Percentiles rank a stretch among this genome's conserved stretches.
These are phyloP conservation scores for Deroplatys truncata DNA, from an alignment of 2,888 invertebrate species.

Conservation along the genomic window DNA sequence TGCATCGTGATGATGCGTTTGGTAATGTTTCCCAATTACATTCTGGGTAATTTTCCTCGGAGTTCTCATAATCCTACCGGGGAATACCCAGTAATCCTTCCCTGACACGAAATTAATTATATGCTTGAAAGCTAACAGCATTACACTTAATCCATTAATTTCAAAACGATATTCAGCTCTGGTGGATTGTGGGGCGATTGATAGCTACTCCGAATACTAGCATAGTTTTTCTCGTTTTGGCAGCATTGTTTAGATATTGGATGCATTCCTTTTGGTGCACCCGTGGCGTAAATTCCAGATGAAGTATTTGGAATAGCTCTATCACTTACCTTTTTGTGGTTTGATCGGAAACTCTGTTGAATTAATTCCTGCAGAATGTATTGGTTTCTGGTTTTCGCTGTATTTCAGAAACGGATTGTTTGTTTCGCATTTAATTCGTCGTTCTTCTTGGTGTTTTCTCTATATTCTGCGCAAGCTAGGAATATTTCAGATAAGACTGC, in stretches of 20 bases:
- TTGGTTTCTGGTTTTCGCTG: background rate
- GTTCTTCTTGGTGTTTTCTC: too few relatives aligned
- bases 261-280: background rate
- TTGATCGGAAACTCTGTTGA: background rate
- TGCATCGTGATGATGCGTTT: background rate
- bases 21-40: background rate
- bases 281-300: background rate
- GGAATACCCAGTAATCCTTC: background rate
- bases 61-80: background rate
- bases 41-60: background rate
- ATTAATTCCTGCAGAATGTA: background rate
- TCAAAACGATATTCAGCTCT: background rate
- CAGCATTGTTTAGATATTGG: background rate
- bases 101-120: slow-evolving; percentile 1
- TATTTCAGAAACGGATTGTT: background rate
- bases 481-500: too few relatives aligned
- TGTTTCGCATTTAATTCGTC: too few relatives aligned
- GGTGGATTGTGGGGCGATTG: too few relatives aligned
- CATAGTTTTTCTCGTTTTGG: background rate
- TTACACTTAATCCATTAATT: background rate
- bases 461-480: too few relatives aligned
- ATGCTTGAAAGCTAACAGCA: background rate
- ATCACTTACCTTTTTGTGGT: background rate
- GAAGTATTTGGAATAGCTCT: background rate
- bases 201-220: too few relatives aligned